phyloP scores from a whole-genome alignment of 2,888 invertebrate genomes.

The Agrotis clavis region DNA sequence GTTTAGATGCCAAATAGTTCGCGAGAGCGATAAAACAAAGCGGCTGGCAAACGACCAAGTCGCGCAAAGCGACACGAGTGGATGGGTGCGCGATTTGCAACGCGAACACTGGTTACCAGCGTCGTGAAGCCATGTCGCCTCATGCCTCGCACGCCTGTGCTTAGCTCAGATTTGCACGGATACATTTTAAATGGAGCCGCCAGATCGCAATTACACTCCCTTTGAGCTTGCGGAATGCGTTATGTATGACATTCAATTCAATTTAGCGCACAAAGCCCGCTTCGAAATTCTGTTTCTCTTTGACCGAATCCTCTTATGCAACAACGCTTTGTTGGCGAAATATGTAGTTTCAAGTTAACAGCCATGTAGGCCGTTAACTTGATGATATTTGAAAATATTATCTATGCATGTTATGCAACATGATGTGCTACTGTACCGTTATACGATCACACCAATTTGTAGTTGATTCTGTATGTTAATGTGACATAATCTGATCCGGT shows the following conservation, averaged over 20 bases:
- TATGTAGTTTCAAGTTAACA: slow-evolving; percentile 74
- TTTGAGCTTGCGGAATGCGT: slow-evolving; percentile 88
- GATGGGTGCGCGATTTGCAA: slow-evolving; percentile 84
- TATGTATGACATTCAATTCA: slow-evolving; percentile 89
- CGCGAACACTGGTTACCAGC: slow-evolving; percentile 71
- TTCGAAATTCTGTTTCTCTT: slow-evolving; percentile 87
- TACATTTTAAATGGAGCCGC: slow-evolving; percentile 89
- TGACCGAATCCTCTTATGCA: slow-evolving; percentile 83
- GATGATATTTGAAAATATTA: slow-evolving; percentile 56
- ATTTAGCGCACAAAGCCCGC: slow-evolving; percentile 87
- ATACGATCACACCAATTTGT: slow-evolving; percentile 16
- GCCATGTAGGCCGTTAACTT: slow-evolving; percentile 63
- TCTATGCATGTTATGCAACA: slow-evolving; percentile 24
- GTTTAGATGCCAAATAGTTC: slow-evolving; percentile 89
- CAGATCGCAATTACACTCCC: slow-evolving; percentile 89
- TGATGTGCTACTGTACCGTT: slow-evolving; percentile 24
- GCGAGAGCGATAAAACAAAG: slow-evolving; percentile 87
- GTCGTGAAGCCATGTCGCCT: slow-evolving; percentile 67
- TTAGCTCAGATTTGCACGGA: slow-evolving; percentile 86
- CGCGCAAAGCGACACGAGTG: slow-evolving; percentile 84
- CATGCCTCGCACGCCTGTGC: slow-evolving; percentile 71
- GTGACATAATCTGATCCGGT: slow-evolving; percentile 12
- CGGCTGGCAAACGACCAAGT: slow-evolving; percentile 89
- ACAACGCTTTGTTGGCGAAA: slow-evolving; percentile 82
- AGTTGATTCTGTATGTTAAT: slow-evolving; percentile 21